Percentiles rank a stretch among this genome's conserved stretches.
These are phyloP conservation scores for Cherax destructor DNA, from an alignment of 1,140 invertebrate genomes.

Conservation along the genomic window DNA sequence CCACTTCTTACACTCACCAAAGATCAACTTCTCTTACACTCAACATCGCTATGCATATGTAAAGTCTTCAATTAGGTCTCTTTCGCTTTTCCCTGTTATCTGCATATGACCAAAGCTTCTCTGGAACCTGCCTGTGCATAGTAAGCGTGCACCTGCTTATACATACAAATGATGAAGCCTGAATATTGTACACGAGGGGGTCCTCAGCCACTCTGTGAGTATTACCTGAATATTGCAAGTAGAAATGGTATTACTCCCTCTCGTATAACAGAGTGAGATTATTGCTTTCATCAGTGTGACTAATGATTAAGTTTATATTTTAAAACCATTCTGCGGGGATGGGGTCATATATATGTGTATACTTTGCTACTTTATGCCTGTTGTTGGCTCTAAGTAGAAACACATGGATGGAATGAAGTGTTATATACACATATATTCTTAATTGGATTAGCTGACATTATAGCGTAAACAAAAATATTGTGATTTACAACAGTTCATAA, in stretches of 20 bases:
- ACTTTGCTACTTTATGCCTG: no score
- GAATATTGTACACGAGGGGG: neutral
- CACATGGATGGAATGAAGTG: no score
- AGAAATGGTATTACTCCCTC: neutral
- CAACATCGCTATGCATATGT: constrained; percentile 14
- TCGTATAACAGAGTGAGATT: no score
- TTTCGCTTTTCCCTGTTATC: constrained; percentile 8
- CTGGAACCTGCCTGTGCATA: constrained; percentile 3
- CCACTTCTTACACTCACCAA: neutral
- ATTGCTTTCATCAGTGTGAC: no score
- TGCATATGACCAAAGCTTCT: neutral
- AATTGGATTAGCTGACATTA: no score
- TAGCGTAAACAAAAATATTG: no score
- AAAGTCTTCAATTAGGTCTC: constrained; percentile 16
- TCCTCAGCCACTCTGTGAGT: neutral
- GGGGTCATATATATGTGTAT: no score
- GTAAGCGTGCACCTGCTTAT: neutral
- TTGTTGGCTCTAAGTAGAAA: no score
- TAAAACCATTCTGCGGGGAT: no score
- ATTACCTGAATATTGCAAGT: neutral
- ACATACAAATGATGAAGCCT: constrained; percentile 3
- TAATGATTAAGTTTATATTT: no score
- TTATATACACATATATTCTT: no score
- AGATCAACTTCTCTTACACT: neutral
- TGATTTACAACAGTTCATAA: no score